Evolutionary conservation across 2,113 vertebrate genomes (phyloP), one percentile per base, ranked within the genome.

Genomic region (Psettodes erumei): DNA sequence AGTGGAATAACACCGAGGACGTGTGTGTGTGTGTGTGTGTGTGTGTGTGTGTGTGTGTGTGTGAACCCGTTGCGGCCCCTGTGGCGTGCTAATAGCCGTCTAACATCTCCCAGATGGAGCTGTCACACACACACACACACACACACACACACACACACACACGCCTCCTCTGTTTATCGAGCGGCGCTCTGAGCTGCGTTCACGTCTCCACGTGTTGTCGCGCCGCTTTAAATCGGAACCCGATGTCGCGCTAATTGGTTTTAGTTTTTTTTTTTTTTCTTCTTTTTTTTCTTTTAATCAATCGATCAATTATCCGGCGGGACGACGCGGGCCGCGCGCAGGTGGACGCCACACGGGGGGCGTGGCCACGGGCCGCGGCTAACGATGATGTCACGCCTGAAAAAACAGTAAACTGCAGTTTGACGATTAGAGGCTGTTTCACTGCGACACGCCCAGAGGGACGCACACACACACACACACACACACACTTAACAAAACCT

Each of bases 41-140:
- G 18, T 72, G 51, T 62, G 60, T 48, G 45, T 64, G 38, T 55
- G 64, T 56, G 65, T 48, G 60, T 50, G 68, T 68, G 62, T 63
- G 6, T 69, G 50, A 67, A 58, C 54, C 19, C 50, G 51, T 59
- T 51, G 75, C 60, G 43, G 71, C 75, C 55, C 70, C 53, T n/a
- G 75, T 84, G 75, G 72, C 69, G 69, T 56, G 65, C 76, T 86
- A 82, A 89, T 84, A 84, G 84, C 75, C 56, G 64, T 74, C 81
- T 86, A 88, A 88, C 81, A 40, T 84, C 71, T 86, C 75, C 83
- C 86, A 86, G 81, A 88, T 88, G 86, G 77, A 79, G 83, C 81
- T 78, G 71, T 78, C 70, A 82, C 77, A 79, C 61, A 58, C 68
- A 55, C 79, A 51, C 19, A 11, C 64, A 47, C 55, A 59, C 62